These are phyloP conservation scores for Sycophaga agraensis DNA, from an alignment of 1,140 invertebrate species.

Conservation along the genomic window DNA sequence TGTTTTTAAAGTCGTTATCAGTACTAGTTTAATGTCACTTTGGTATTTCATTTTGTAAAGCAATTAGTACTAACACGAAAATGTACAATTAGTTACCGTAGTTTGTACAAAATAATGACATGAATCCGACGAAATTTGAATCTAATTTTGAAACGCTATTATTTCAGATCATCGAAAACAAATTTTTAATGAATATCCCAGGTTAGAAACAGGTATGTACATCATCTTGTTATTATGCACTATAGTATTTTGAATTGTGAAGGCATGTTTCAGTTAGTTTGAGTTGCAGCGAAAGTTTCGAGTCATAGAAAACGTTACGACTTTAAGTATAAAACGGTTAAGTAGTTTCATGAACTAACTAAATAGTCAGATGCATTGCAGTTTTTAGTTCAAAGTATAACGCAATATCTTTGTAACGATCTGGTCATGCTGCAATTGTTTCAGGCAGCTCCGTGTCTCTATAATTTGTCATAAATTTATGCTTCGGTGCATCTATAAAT, in stretches of 20 bases:
- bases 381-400: slow-evolving; percentile 6
- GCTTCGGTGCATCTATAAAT: too few relatives aligned
- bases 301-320: background rate
- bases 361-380: background rate
- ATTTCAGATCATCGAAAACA: slow-evolving; percentile 56
- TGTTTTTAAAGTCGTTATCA: too few relatives aligned
- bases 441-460: slow-evolving; percentile 5
- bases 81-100: too few relatives aligned
- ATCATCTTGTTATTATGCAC: background rate
- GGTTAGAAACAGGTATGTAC: slow-evolving; percentile 52
- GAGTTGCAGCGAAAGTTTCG: slow-evolving; percentile 15
- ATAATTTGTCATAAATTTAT: too few relatives aligned
- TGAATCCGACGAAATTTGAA: too few relatives aligned
- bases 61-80: too few relatives aligned
- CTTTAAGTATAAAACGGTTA: slow-evolving; percentile 21
- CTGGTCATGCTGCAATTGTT: slow-evolving; percentile 25
- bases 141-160: too few relatives aligned
- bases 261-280: slow-evolving; percentile 12
- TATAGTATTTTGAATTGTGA: background rate
- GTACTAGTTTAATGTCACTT: too few relatives aligned
- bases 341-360: slow-evolving; percentile 3
- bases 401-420: slow-evolving; percentile 33
- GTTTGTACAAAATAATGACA: too few relatives aligned
- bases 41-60: too few relatives aligned
- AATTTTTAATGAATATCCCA: slow-evolving; percentile 51